Conservation (phyloP, 2,113 vertebrate species). For the Ammodramus savannarum region DNA sequence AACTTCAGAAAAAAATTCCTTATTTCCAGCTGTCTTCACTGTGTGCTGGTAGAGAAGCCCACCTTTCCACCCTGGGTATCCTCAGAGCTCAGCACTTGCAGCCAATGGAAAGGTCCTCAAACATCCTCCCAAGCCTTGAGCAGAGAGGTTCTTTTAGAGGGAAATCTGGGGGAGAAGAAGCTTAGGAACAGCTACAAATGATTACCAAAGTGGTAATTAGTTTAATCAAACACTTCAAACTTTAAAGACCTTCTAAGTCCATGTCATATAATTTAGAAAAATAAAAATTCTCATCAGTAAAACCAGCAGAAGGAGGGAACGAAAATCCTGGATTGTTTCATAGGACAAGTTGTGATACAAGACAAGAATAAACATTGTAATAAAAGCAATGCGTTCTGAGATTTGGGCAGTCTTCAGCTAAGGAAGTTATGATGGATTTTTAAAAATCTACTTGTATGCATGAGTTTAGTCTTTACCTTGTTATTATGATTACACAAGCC, state of each 20-base stretch:
- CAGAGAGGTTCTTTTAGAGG: not conserved
- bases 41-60: not conserved
- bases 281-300: no score
- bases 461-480: not conserved
- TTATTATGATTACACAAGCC: not conserved
- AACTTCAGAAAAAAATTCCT: not conserved
- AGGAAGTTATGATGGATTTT: not conserved
- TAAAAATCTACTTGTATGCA: not conserved
- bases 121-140: not conserved
- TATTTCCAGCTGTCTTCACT: not conserved
- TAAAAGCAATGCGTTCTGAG: not conserved
- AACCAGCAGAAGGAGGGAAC: not conserved
- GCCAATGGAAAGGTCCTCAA: not conserved
- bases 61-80: not conserved
- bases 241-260: not conserved
- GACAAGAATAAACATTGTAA: not conserved
- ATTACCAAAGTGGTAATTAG: not conserved
- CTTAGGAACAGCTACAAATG: not conserved
- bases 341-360: accelerated
- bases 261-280: no score
- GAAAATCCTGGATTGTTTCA: not conserved
- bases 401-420: not conserved
- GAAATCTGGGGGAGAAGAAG: not conserved
- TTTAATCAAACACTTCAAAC: not conserved
- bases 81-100: not conserved